Evolutionary conservation across 2,113 vertebrate species (phyloP), one percentile per base, ranked within the genome.

Genomic region (Tiliqua scincoides): DNA sequence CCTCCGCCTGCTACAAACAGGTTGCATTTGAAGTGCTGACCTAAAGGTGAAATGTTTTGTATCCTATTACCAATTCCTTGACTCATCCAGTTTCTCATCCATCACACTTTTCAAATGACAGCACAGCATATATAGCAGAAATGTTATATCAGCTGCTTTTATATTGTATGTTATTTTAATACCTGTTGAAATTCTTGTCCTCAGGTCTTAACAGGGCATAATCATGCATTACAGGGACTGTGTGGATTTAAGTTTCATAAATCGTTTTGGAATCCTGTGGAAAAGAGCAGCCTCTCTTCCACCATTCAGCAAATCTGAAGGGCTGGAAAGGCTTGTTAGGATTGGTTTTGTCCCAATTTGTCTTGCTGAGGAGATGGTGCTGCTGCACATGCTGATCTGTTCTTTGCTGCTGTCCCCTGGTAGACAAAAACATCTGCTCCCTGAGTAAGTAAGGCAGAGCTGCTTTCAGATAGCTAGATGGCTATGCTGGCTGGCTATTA

Each of bases 1-100:
- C 89, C 92, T 86, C 92, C 90, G 71, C 87, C 89, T 89, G 86
- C 92, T 92, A 94, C 93, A 89, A 76, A 78, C 95, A 94, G 91
- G 48, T 90, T 94, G 92, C 93, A 94, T 94, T 92, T 92, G 93
- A 95, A 94, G 93, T 91, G 92, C 84, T 95, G 93, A 95, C 93
- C 92, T 85, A 91, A 94, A 95, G 94, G 93, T 95, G 94, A 95
- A 94, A 93, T 95, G 89, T 92, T 94, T 90, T 94, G 91, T 95
- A 94, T 95, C 95, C 88, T 93, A 84, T 93, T 95, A 95, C 94
- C 93, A 93, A 92, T 94, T 94, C 92, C 94, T 92, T 86, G 79
- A 87, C 89, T 93, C 94, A 93, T 94, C 92, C 90, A 91, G 85
- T 95, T 95, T 95, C 94, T 92, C 93, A 94, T 94, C 93, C 93